Evolutionary conservation across 2,113 vertebrate species (phyloP), one percentile per base, ranked within the genome.

Genomic region (Crocuta crocuta): DNA sequence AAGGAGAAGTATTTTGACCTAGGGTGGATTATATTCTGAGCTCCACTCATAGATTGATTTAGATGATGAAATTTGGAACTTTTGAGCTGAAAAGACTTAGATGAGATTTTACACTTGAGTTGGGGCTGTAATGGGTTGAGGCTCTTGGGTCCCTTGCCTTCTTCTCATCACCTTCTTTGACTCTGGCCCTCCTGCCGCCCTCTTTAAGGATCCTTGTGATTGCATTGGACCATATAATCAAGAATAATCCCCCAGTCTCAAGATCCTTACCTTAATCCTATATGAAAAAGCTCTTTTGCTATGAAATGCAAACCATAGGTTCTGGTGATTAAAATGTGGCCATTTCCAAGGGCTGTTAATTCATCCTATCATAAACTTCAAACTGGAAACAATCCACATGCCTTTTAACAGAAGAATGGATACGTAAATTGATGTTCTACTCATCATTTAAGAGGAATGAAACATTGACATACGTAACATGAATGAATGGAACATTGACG

Each of bases 81-180:
- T 96, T 73, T 71, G 28, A 86, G 31, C 73, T 80, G 39, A 63
- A 82, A 33, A 85, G 10, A 93, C 53, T 96, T 73, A 86, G 53
- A 63, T 53, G 28, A 78, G 8, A 48, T 96, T 73, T 89, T 81
- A 15, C 7, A 89, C 39, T 94, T 91, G 39, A 84, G 73, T 63
- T 79, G n/a, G 35, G 73, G 6, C 68, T 66, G 2, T 74, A 92
- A 43, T 61, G 45, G 26, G 2, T 50, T 21, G 13, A 85, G 23
- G 33, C 23, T 63, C 10, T 53, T 70, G 55, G 43, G 63, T 9
- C 70, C 28, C 23, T 87, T n/a, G 16, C 2, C 16, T 43, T 90
- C 53, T 80, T 90, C 53, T 81, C 48, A 31, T 70, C 11, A 2
- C 74, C 58, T 81, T 74, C 31, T 61, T 43, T 91, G 17, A 95